A percentile compares a stretch with the other conserved stretches of the same genome.
Conservation (phyloP, 2,797 vertebrate species). For the Gallirallus australis region DNA sequence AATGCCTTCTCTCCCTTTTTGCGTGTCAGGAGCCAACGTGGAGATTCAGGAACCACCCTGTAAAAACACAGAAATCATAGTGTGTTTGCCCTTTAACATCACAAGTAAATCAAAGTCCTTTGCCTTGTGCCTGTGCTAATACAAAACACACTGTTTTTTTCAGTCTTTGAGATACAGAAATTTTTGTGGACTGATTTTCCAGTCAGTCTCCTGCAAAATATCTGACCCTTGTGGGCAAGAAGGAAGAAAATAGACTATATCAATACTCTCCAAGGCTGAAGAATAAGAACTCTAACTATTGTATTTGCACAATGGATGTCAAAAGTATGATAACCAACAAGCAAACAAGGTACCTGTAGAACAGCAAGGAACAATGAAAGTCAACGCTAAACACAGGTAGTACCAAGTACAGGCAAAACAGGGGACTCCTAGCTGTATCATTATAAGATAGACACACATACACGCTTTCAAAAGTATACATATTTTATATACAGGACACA, state of each 20-base stretch:
- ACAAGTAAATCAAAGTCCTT: not conserved
- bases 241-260: not conserved
- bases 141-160: not conserved
- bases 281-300: not conserved
- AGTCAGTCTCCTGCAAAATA: not conserved
- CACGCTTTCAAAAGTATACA: not conserved
- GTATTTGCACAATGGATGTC: not conserved
- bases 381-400: fast-evolving
- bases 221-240: not conserved
- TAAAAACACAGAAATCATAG: not conserved
- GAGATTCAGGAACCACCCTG: slow-evolving; percentile 95
- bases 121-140: not conserved
- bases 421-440: not conserved
- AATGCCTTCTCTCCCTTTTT: slow-evolving; percentile 85
- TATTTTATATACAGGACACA: not conserved
- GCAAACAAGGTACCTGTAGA: not conserved
- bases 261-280: not conserved
- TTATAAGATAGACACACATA: not conserved
- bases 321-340: not conserved
- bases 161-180: not conserved
- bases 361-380: not conserved
- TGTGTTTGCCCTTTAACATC: not conserved
- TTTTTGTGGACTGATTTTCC: not conserved
- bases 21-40: slow-evolving; percentile 93
- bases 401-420: not conserved